Percentiles rank a stretch among this genome's conserved stretches.
phyloP scores from a whole-genome alignment of 2,888 invertebrate genomes.

The Pilophorus perplexus region DNA sequence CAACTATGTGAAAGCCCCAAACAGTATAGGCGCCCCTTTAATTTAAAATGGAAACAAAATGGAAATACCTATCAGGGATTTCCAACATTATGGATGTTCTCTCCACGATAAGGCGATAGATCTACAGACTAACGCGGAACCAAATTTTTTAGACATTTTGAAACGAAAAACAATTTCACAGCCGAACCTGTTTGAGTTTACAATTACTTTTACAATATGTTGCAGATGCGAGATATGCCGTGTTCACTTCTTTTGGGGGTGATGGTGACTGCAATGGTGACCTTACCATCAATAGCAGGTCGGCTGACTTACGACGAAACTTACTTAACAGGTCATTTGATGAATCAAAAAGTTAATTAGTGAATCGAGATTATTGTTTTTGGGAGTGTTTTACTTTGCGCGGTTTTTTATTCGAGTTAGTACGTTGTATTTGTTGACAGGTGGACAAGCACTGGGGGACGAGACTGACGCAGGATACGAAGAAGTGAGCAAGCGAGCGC shows the following conservation, averaged over 20 bases:
- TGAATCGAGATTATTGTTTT: not conserved
- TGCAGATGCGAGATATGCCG: conserved; percentile 31
- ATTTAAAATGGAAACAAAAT: too few relatives aligned
- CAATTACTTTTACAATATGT: not conserved
- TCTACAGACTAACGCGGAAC: too few relatives aligned
- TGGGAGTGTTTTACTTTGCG: not conserved
- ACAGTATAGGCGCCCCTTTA: too few relatives aligned
- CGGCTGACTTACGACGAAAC: conserved; percentile 20
- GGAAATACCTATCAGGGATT: too few relatives aligned
- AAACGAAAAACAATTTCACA: too few relatives aligned
- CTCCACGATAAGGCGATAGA: too few relatives aligned
- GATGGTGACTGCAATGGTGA: conserved; percentile 17
- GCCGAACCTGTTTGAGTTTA: not conserved
- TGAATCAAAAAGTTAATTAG: not conserved
- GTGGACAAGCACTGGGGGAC: conserved; percentile 15
- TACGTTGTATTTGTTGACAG: not conserved
- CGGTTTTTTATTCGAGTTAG: not conserved
- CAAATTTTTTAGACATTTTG: not conserved
- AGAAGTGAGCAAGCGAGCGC: conserved; percentile 22
- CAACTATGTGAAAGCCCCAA: too few relatives aligned
- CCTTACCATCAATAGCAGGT: conserved; percentile 9
- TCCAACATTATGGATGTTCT: too few relatives aligned
- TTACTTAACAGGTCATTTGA: too few relatives aligned
- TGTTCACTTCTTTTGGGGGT: conserved; percentile 20
- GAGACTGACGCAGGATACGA: conserved; percentile 18